Evolutionary conservation across 2,888 invertebrate genomes (phyloP).

Genomic region (Ariolimax columbianus): DNA sequence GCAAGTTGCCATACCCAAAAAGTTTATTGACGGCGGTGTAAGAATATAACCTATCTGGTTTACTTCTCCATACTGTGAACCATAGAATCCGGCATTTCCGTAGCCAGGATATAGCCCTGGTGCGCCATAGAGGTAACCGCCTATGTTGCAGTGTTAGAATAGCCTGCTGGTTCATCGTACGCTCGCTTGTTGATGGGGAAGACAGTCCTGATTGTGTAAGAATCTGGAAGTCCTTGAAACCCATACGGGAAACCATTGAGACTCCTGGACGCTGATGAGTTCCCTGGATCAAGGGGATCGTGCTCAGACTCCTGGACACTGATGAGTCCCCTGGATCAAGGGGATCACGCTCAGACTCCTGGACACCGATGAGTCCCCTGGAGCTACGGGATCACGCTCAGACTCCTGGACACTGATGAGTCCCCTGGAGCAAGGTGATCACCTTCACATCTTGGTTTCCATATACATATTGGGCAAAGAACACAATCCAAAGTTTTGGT

Average conservation of each 20-base stretch:
- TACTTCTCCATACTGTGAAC: neutral
- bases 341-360: too few species aligned
- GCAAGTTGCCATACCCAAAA: neutral
- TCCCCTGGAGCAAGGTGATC: too few species aligned
- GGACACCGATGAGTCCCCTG: too few species aligned
- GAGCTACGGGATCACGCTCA: too few species aligned
- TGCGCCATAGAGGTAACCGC: neutral
- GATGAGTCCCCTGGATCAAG: too few species aligned
- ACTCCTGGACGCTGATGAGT: too few species aligned
- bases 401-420: too few species aligned
- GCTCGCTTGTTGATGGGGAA: neutral
- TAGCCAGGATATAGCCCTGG: neutral
- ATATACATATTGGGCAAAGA: too few species aligned
- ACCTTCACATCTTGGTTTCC: too few species aligned
- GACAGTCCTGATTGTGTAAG: neutral
- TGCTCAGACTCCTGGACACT: too few species aligned
- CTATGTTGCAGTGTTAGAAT: neutral
- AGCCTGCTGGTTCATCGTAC: neutral
- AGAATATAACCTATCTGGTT: conserved; percentile 12
- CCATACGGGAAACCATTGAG: conserved; percentile 18
- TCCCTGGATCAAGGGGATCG: too few species aligned
- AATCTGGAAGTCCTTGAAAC: neutral
- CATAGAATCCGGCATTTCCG: neutral
- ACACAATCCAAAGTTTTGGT: too few species aligned
- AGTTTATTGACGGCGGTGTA: conserved; percentile 11